Conservation (phyloP, 35 echinoderm and acorn worm species). For the Heliocidaris erythrogramma region DNA sequence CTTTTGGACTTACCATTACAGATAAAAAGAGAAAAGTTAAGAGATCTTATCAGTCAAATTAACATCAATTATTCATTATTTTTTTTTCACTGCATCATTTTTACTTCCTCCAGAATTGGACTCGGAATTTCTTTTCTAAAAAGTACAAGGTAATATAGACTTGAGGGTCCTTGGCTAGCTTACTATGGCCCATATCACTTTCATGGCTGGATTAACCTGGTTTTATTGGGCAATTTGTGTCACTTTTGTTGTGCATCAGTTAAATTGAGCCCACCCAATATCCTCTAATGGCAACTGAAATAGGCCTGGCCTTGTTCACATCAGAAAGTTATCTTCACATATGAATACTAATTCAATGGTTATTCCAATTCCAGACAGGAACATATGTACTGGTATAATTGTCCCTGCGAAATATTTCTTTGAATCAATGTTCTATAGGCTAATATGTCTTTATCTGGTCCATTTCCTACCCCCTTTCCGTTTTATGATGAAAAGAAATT, state of each 20-base stretch:
- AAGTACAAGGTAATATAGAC: neutral
- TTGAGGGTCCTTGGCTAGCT: neutral
- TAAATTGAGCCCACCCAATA: slow-evolving; percentile 25
- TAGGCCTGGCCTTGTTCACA: neutral
- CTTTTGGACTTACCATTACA: too few species aligned
- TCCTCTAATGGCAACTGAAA: neutral
- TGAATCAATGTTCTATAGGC: neutral
- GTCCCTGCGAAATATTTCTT: neutral
- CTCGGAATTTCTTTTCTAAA: neutral
- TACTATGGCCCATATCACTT: neutral
- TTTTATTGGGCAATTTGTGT: slow-evolving; percentile 40
- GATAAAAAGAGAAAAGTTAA: too few species aligned
- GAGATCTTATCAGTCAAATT: too few species aligned
- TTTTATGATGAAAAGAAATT: too few species aligned
- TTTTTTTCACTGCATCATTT: neutral
- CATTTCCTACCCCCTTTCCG: neutral
- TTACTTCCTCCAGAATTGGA: neutral
- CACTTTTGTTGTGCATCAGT: slow-evolving; percentile 38
- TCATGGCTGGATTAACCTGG: slow-evolving; percentile 58
- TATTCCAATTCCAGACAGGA: too few species aligned
- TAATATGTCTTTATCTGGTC: neutral
- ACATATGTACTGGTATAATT: neutral
- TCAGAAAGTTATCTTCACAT: neutral
- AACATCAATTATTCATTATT: neutral
- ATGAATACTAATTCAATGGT: neutral